Conservation (phyloP, 30 jellyfish, hydroid and myxozoan species). For the Pseudorhiza aurosa region DNA sequence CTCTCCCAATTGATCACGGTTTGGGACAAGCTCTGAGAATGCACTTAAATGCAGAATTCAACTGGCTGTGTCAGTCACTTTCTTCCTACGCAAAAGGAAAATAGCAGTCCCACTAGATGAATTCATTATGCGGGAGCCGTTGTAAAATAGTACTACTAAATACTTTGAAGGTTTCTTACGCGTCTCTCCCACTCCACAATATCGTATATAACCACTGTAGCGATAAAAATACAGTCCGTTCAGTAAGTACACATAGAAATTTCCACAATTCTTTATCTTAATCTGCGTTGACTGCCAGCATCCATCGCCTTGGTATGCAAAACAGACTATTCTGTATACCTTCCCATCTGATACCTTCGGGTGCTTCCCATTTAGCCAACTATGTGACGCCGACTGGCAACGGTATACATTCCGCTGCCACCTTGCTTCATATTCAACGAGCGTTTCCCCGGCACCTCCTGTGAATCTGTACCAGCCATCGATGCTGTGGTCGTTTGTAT, state of each 20-base stretch:
- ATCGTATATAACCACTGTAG: not conserved
- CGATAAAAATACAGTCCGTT: not conserved
- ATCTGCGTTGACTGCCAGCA: not conserved
- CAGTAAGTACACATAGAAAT: not conserved
- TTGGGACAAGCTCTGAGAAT: too few species aligned
- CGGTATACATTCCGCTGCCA: not conserved
- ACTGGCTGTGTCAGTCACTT: too few species aligned
- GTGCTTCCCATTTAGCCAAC: not conserved
- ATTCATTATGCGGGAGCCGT: too few species aligned
- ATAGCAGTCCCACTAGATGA: too few species aligned
- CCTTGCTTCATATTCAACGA: not conserved
- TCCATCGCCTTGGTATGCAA: not conserved
- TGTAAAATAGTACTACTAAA: too few species aligned
- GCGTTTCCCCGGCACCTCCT: not conserved
- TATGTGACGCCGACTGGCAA: not conserved
- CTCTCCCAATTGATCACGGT: too few species aligned
- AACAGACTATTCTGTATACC: not conserved
- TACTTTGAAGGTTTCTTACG: too few species aligned
- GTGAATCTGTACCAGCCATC: slow-evolving; percentile 16
- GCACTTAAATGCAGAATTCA: too few species aligned
- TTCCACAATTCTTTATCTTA: not conserved
- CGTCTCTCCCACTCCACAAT: slow-evolving; percentile 1
- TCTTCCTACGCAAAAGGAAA: too few species aligned
- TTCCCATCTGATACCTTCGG: slow-evolving; percentile 5
- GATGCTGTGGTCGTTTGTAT: not conserved